Evolutionary conservation across 1,140 invertebrate genomes (phyloP).

Genomic region (Calliopsis andreniformis): DNA sequence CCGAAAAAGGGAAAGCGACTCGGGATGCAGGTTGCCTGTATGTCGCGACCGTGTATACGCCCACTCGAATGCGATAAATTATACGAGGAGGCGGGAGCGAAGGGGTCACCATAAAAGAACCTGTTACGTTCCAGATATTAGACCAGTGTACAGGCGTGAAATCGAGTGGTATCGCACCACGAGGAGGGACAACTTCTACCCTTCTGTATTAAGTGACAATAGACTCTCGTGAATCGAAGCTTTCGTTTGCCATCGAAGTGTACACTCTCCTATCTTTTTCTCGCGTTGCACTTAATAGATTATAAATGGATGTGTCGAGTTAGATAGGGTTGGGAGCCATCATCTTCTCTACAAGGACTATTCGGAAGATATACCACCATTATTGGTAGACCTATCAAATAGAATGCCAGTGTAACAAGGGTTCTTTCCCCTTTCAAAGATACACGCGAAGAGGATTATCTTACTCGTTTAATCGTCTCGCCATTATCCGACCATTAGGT

Average conservation of each 20-base stretch:
- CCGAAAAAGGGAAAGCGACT: constrained; percentile 76
- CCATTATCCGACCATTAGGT: constrained; percentile 53
- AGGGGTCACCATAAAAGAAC: constrained; percentile 69
- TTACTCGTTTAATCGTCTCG: constrained; percentile 43
- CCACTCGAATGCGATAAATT: constrained; percentile 69
- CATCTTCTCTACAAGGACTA: too few species aligned
- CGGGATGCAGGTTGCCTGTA: constrained; percentile 69
- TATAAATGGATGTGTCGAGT: too few species aligned
- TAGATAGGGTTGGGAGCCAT: too few species aligned
- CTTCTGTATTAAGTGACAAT: background rate
- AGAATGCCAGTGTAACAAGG: background rate
- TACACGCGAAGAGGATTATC: constrained; percentile 47
- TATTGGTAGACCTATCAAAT: constrained; percentile 17
- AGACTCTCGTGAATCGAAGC: constrained; percentile 1
- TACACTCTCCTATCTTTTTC: background rate
- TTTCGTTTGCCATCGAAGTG: too few species aligned
- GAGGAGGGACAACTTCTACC: background rate
- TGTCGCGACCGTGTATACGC: constrained; percentile 54
- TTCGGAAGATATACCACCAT: background rate
- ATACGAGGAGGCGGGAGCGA: constrained; percentile 65
- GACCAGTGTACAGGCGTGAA: constrained; percentile 46
- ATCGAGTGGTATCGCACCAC: constrained; percentile 11
- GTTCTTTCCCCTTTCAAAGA: background rate
- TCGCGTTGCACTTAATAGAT: too few species aligned
- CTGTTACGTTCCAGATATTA: constrained; percentile 73